Base-by-base conservation (phyloP, 1,140 invertebrate genomes). In the Agraylea sexmaculata region DNA sequence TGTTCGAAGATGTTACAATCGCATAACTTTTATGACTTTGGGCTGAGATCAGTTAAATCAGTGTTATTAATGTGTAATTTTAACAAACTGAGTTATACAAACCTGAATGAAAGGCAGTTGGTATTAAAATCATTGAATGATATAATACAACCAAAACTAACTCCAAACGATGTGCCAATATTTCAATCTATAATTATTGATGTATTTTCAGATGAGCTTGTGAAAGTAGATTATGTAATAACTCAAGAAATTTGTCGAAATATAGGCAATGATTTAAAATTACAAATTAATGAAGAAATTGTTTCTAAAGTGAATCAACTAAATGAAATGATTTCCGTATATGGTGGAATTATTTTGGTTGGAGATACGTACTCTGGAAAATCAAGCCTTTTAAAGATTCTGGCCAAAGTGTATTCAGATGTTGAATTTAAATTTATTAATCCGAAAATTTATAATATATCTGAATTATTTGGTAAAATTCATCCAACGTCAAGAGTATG, bases 1-100 rank as follows among this genome's bases (percentile, higher is more conserved):
- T 91, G 87, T 47, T 88, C 83, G 50, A 87, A 93, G 61, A 88
- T 92, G 60, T 66, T 93, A 0, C 92, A 87, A 1, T 85, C 89
- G 47, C 88, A 92, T 59, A 85, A 90, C 58, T 88, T 92, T 54
- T 93, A 93, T 50, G 89, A 93, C 62, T 93, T 89, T 54, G 87
- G 88, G 28, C 90, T 92, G 87, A 71, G 87, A 37, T 75, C 76
- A 2, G 75, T 77, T 1, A 77, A 77, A 48, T 75, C 73, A 39
- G 75, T 87, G 43, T 47, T 80, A 45, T 70, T 60, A 46, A 87
- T 88, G 4, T 88, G 88, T 18, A 87, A 84, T 20, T 90, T 85
- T 57, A 75, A 89, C 12, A 87, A 92, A 63, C 64, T 87, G 30
- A 80, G 80, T 55, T 84, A 73, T 56, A 87, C 89, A 0, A 69